Evolutionary conservation across 2,888 invertebrate genomes (phyloP), one percentile per base, ranked within the genome.

Genomic region (Caenorhabditis parvicauda): DNA sequence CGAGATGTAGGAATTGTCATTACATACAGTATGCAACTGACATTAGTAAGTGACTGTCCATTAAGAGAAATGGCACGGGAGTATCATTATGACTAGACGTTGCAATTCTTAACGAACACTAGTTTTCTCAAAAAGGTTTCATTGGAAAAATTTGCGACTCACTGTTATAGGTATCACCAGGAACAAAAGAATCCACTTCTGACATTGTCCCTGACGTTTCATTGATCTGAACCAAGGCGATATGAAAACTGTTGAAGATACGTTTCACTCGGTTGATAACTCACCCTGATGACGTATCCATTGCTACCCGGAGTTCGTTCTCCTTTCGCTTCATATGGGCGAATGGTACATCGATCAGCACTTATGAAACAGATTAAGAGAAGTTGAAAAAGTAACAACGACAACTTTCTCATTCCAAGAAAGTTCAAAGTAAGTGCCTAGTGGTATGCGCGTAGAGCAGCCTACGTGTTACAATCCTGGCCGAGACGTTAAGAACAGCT

Each of bases 231-330:
- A 61, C 1, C 12, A 9, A n/a, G 12, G 24, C 6, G 24, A 52
- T 19, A 39, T 32, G 21, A 19, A 42, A 49, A 19, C 12, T 19
- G 17, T 19, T 19, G 29, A 44, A 25, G 14, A 25, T 3, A 17
- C 44, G 5, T 12, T 44, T 19, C 12, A 19, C 19, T 46, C 39
- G 7, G 29, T 19, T 39, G 2, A 2, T 25, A 21, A 12, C 28
- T 42, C 37, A 76, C 60, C 56, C 79, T 76, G 41, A 79, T 60
- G 3, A 70, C 67, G 42, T 80, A 79, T n/a, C 77, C 77, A 56
- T 79, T 79, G 47, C 69, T 72, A n/a, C 79, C 79, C 2, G 67
- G 52, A 19, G 67, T 54, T 17, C 64, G 68, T 12, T 72, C 72
- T 9, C 65, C 70, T 51, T 70, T 70, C 7, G 68, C 72, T 44